Conservation (phyloP, 1,140 invertebrate species). For the Ceratina australensis region DNA sequence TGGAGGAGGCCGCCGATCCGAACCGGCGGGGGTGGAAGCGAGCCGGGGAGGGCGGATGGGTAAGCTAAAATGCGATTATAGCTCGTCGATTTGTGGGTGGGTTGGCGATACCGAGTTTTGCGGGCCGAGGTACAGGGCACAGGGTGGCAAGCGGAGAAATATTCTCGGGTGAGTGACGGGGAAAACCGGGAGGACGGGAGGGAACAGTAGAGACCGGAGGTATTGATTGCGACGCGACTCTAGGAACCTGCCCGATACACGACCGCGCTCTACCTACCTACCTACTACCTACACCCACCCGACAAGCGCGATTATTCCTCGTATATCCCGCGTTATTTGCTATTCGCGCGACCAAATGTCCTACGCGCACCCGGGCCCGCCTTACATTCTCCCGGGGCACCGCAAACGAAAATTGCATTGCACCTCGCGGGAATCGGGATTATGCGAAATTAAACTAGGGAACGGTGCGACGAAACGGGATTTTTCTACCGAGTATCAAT, state of each 20-base stretch:
- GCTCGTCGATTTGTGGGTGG: constrained; percentile 47
- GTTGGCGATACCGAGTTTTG: constrained; percentile 59
- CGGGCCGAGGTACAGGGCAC: constrained; percentile 61
- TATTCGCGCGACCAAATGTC: constrained; percentile 51
- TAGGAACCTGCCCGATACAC: constrained; percentile 71
- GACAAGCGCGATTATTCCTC: constrained; percentile 56
- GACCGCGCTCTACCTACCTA: constrained; percentile 59
- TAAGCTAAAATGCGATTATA: constrained; percentile 45
- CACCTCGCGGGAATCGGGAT: too few relatives aligned
- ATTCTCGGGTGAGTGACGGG: constrained; percentile 66
- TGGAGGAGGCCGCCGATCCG: too few relatives aligned
- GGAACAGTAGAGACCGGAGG: constrained; percentile 68
- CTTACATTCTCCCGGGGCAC: background rate
- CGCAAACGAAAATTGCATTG: background rate
- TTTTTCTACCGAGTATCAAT: too few relatives aligned
- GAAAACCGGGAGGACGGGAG: constrained; percentile 45
- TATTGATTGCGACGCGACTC: constrained; percentile 78
- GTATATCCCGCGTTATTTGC: constrained; percentile 51
- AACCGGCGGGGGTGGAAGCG: background rate
- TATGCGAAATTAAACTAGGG: too few relatives aligned
- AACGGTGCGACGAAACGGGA: too few relatives aligned
- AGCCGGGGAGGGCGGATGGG: background rate
- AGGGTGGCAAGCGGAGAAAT: constrained; percentile 62
- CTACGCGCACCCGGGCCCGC: background rate
- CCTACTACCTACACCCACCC: constrained; percentile 58